A percentile compares a stretch with the other conserved stretches of the same genome.
Evolutionary conservation across 2,113 vertebrate genomes (phyloP).

Genomic region (Sarotherodon lohbergeri): DNA sequence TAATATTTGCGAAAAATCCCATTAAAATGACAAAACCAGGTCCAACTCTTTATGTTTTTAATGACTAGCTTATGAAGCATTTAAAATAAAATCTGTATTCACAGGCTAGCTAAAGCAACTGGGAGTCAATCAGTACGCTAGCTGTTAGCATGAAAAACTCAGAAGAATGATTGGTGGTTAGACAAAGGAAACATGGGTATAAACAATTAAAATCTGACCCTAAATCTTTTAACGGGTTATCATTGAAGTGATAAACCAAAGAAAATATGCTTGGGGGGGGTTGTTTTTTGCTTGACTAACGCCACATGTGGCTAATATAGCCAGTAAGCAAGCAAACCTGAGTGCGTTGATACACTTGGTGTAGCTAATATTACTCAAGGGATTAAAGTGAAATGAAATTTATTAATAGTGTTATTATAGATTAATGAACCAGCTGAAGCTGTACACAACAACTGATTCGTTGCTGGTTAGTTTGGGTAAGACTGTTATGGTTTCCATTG

Average conservation of each 20-base stretch:
- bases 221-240: rapidly evolving
- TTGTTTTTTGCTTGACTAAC: not conserved
- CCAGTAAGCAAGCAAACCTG: not conserved
- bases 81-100: not conserved
- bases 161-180: not conserved
- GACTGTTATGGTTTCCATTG: not conserved
- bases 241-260: not conserved
- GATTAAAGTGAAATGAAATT: not conserved
- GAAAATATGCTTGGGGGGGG: not conserved
- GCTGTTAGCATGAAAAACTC: not conserved
- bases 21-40: not conserved
- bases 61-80: not conserved
- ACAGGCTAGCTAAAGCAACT: not conserved
- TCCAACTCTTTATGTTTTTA: not conserved
- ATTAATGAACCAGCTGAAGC: not conserved
- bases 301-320: not conserved
- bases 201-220: rapidly evolving
- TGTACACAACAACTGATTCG: not conserved
- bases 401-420: not conserved
- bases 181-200: not conserved
- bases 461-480: not conserved
- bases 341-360: not conserved
- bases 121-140: not conserved
- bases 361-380: not conserved
- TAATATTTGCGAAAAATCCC: not conserved